Percentiles rank a stretch among this genome's conserved stretches.
These are phyloP conservation scores for Centropristis striata DNA, from an alignment of 2,113 vertebrate genomes.

Conservation along the genomic window DNA sequence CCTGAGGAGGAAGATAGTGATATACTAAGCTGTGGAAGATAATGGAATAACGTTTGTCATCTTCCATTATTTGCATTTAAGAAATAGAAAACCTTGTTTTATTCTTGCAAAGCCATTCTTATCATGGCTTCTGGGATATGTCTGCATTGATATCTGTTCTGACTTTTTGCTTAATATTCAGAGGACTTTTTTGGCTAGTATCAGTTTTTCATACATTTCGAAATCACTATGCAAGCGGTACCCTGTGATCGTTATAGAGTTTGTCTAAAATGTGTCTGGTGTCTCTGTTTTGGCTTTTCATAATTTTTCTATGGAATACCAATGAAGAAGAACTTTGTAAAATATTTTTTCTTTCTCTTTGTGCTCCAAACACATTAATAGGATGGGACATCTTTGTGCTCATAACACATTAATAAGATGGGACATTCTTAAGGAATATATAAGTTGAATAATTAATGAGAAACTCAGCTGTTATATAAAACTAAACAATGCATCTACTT, in stretches of 20 bases:
- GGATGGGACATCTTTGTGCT: background rate
- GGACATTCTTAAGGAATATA: background rate
- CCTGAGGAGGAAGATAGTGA: slow-evolving; percentile 49
- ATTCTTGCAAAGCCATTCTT: slow-evolving; percentile 41
- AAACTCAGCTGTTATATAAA: background rate
- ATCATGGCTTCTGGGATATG: slow-evolving; percentile 56
- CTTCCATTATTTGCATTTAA: slow-evolving; percentile 67
- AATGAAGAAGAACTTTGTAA: slow-evolving; percentile 8
- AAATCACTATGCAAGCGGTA: slow-evolving; percentile 38
- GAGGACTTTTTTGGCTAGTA: slow-evolving; percentile 22
- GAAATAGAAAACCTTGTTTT: slow-evolving; percentile 44
- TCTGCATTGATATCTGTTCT: slow-evolving; percentile 49
- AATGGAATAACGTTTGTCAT: slow-evolving; percentile 57
- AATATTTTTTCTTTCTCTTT: slow-evolving; percentile 6
- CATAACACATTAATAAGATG: slow-evolving; percentile 1
- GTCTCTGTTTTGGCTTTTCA: slow-evolving; percentile 18
- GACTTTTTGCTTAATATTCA: slow-evolving; percentile 47
- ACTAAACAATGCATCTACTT: slow-evolving; percentile 2
- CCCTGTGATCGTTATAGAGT: slow-evolving; percentile 29
- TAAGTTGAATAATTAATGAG: slow-evolving; percentile 12
- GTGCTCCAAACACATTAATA: background rate
- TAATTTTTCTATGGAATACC: slow-evolving; percentile 27
- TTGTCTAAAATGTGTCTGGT: slow-evolving; percentile 16
- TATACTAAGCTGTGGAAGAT: slow-evolving; percentile 44
- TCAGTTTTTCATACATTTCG: slow-evolving; percentile 31